Evolutionary conservation across 2,113 vertebrate species (phyloP), one percentile per base, ranked within the genome.

Genomic region (Eulacestoma nigropectus): DNA sequence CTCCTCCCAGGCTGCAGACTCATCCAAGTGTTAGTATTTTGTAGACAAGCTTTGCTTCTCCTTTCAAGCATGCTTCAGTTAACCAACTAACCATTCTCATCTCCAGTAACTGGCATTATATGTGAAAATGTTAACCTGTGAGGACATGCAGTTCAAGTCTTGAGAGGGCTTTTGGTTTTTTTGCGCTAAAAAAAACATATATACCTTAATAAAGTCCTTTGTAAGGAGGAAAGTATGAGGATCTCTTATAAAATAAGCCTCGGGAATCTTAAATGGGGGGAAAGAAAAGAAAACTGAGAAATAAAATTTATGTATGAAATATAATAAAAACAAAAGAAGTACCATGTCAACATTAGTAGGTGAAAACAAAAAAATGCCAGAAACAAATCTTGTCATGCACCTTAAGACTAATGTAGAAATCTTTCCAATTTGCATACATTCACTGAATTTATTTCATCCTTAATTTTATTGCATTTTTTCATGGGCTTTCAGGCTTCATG

Each of bases 11-110:
- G 98, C 98, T 98, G 98, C 98, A 98, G 98, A 99, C 97, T 98
- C 98, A 99, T 98, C 98, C 98, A 98, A 98, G 98, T 99, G 99
- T 99, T 99, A 99, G 99, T 98, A 98, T 98, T 98, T 98, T 98
- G 98, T 98, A 98, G 98, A 99, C 99, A 99, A 98, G 99, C 98
- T 98, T 98, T 98, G 98, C 98, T 98, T 98, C 98, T 98, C 98
- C 98, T 98, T 99, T 99, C 98, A 98, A 98, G 95, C 99, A 99
- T 99, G 99, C 99, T 98, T 98, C 98, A 98, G 97, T 99, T 99
- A 99, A 98, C 98, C 97, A 98, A 97, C 98, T 98, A 98, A 98
- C 98, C 98, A 96, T 98, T 98, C 97, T 98, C 97, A 98, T 97
- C 98, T 98, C 98, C 95, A 98, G 97, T 95, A 97, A 96, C 96